phyloP scores from a whole-genome alignment of 2,888 invertebrate genomes.

The Limulus polyphemus region DNA sequence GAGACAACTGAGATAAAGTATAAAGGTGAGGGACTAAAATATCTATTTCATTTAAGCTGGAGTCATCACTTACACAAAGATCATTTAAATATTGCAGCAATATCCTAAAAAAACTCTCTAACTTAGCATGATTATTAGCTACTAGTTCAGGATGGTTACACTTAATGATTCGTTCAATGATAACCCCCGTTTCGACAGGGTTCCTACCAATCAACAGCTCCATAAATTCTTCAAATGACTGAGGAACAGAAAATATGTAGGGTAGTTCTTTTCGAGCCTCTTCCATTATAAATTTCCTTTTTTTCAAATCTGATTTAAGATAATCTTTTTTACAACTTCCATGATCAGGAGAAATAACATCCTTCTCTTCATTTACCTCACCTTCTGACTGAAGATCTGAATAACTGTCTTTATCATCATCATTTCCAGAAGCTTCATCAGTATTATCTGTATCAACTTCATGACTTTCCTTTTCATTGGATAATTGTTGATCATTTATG shows the following conservation, averaged over 20 bases:
- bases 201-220: conserved; percentile 49
- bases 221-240: conserved; percentile 50
- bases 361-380: conserved; percentile 22
- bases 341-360: conserved; percentile 8
- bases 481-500: neutral
- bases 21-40: conserved; percentile 9
- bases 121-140: conserved; percentile 60
- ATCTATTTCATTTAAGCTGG: conserved; percentile 24
- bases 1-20: conserved; percentile 10
- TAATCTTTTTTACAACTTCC: neutral
- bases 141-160: conserved; percentile 71
- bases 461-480: conserved; percentile 38
- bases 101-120: conserved; percentile 59
- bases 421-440: conserved; percentile 24
- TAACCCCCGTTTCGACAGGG: conserved; percentile 51
- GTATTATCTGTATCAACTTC: conserved; percentile 33
- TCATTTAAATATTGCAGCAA: conserved; percentile 65
- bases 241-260: conserved; percentile 41
- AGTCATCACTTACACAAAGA: conserved; percentile 38
- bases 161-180: conserved; percentile 70
- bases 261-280: neutral
- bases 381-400: conserved; percentile 27
- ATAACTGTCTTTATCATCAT: conserved; percentile 34
- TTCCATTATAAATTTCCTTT: neutral
- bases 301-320: neutral